phyloP scores from a whole-genome alignment of 1,140 invertebrate genomes.

The Phortica variegata region DNA sequence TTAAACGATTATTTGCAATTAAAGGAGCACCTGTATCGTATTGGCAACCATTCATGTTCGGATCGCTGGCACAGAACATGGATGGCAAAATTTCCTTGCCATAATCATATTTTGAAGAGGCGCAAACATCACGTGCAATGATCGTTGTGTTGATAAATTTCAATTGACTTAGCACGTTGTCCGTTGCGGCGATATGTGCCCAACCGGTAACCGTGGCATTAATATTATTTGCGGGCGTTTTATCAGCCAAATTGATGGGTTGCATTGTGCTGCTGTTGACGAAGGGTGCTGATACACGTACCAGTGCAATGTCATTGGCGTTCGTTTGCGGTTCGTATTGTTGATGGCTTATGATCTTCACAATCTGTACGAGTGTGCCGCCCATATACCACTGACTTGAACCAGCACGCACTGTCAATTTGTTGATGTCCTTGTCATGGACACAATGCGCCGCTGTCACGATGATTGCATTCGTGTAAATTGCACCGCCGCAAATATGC shows the following conservation, averaged over 20 bases:
- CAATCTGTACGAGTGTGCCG: neutral
- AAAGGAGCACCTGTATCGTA: conserved; percentile 58
- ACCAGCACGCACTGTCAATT: conserved; percentile 10
- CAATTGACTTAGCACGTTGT: too few relatives aligned
- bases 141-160: too few relatives aligned
- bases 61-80: conserved; percentile 52
- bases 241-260: conserved; percentile 11
- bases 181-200: conserved; percentile 18
- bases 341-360: neutral
- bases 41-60: conserved; percentile 3
- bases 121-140: conserved; percentile 12
- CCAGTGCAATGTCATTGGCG: conserved; percentile 7
- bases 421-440: rapidly evolving
- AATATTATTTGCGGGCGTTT: neutral
- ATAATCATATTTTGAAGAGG: too few relatives aligned
- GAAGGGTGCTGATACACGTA: neutral
- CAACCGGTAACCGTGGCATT: conserved; percentile 50
- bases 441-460: conserved; percentile 63
- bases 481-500: conserved; percentile 61
- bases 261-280: neutral
- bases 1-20: conserved; percentile 26
- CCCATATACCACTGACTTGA: neutral
- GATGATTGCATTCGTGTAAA: conserved; percentile 58
- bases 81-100: neutral
- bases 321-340: neutral